phyloP scores from a whole-genome alignment of 2,888 invertebrate species.

The Didymodactylos carnosus region DNA sequence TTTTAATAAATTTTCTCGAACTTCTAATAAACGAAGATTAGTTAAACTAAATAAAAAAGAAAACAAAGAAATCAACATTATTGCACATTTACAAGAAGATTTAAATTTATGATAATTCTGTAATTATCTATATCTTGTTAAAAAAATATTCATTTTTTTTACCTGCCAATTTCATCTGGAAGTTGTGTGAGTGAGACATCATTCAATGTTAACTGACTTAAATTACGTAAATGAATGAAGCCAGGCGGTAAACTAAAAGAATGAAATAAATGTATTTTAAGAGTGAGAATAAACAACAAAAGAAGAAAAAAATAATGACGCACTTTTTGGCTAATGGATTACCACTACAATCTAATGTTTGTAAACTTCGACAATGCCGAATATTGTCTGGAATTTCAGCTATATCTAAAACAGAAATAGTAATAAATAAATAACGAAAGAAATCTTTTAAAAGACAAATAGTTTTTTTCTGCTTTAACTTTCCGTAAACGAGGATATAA shows the following conservation, averaged over 20 bases:
- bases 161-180: constrained; percentile 74
- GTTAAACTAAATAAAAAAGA: constrained; percentile 39
- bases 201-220: constrained; percentile 82
- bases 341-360: constrained; percentile 91
- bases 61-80: too few species aligned
- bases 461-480: too few species aligned
- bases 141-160: too few species aligned
- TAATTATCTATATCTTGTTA: too few species aligned
- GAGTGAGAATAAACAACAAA: too few species aligned
- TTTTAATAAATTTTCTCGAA: constrained; percentile 72
- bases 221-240: constrained; percentile 74
- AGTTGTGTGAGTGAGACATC: constrained; percentile 87
- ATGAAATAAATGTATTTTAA: not conserved
- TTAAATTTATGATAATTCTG: too few species aligned
- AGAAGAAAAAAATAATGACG: too few species aligned
- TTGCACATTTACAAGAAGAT: too few species aligned
- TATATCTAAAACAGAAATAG: too few species aligned
- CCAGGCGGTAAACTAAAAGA: constrained; percentile 54
- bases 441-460: too few species aligned
- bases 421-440: too few species aligned
- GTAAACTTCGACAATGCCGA: constrained; percentile 73
- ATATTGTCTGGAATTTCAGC: constrained; percentile 95
- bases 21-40: constrained; percentile 60
- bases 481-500: too few species aligned
- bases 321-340: constrained; percentile 52